These are phyloP conservation scores for Oscheius myriophilus DNA, from an alignment of 2,888 invertebrate species.

Conservation along the genomic window DNA sequence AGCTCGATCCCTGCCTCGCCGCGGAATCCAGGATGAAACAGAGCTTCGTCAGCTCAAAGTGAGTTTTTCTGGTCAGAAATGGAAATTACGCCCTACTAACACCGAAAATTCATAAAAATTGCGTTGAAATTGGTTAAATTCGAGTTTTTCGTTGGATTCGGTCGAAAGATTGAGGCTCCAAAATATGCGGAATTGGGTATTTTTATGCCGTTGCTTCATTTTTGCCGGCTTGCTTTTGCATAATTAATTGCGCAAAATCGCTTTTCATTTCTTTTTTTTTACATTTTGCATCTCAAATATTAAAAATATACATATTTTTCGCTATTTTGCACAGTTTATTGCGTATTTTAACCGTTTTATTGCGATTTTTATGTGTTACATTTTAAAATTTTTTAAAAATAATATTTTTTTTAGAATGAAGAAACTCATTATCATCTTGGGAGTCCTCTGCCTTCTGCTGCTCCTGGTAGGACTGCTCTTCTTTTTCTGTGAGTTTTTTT, in stretches of 20 bases:
- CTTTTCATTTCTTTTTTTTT: too few relatives aligned
- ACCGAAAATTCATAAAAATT: background rate
- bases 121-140: background rate
- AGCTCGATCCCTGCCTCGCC: constrained; percentile 58
- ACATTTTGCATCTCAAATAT: too few relatives aligned
- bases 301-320: too few relatives aligned
- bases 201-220: too few relatives aligned
- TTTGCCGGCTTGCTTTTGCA: too few relatives aligned
- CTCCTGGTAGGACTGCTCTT: constrained; percentile 12
- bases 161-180: too few relatives aligned
- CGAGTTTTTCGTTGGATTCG: too few relatives aligned
- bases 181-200: too few relatives aligned
- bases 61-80: background rate
- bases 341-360: background rate
- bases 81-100: background rate
- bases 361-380: background rate
- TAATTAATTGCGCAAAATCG: too few relatives aligned
- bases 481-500: constrained; percentile 13
- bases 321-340: background rate
- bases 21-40: constrained; percentile 55
- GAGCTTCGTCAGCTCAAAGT: constrained; percentile 37
- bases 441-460: constrained; percentile 16
- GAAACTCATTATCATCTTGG: constrained; percentile 7
- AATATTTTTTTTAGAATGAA: constrained; percentile 14
- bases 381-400: background rate